Conservation (phyloP, 2,797 vertebrate species). For the Lacerta bilineata region DNA sequence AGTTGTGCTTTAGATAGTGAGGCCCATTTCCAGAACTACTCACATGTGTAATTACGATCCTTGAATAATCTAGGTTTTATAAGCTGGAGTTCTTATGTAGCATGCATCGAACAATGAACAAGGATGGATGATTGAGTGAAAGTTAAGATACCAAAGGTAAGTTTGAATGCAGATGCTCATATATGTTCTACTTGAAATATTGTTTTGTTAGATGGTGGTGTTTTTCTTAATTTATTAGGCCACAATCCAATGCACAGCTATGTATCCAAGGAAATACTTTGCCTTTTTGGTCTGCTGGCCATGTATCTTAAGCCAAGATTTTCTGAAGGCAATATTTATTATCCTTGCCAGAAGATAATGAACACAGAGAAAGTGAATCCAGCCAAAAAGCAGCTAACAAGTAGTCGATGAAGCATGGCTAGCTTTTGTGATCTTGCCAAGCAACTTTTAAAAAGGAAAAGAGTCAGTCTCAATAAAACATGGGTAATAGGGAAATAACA, state of each 20-base stretch:
- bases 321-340: not conserved
- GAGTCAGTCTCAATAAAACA: no score
- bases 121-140: not conserved
- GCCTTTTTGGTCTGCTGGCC: constrained; percentile 1
- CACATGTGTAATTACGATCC: no score
- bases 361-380: not conserved
- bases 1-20: no score
- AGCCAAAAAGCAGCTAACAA: not conserved
- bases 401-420: not conserved
- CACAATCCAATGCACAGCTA: not conserved
- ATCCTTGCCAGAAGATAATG: not conserved
- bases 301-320: not conserved
- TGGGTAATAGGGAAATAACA: no score
- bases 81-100: not conserved
- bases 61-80: no score
- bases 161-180: not conserved
- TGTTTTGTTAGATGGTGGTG: not conserved
- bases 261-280: not conserved
- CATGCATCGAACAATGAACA: not conserved
- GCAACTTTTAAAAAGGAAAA: not conserved
- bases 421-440: not conserved
- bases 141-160: not conserved
- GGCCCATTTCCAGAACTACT: no score
- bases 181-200: not conserved
- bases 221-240: not conserved